Conservation (phyloP, 2,797 vertebrate species). For the Phaenicophaeus curvirostris region DNA sequence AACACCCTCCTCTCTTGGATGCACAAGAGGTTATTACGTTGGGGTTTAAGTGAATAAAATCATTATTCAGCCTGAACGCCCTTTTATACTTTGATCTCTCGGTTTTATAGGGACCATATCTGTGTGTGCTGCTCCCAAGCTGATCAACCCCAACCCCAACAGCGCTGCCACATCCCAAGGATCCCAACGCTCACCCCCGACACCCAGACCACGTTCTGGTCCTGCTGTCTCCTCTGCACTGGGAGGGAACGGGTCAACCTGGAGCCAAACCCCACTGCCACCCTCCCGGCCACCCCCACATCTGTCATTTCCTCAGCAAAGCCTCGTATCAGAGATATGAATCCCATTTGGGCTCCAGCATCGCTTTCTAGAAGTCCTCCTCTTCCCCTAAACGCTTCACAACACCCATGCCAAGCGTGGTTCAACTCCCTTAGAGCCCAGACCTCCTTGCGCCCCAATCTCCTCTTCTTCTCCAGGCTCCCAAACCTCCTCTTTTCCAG, state of each 20-base stretch:
- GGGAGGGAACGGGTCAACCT: accelerated
- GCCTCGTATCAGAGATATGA: accelerated
- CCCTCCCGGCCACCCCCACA: not conserved
- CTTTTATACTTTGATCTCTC: not conserved
- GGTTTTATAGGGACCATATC: accelerated
- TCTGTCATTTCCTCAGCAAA: accelerated
- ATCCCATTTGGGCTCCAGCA: not conserved
- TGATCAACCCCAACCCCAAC: accelerated
- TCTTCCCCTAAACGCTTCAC: accelerated
- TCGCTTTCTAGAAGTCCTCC: not conserved
- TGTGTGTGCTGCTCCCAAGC: accelerated
- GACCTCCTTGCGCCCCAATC: too few species aligned
- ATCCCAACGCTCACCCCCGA: not conserved
- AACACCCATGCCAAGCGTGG: accelerated
- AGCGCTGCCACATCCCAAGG: not conserved
- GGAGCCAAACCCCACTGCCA: accelerated
- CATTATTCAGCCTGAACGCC: not conserved
- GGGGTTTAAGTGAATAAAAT: not conserved
- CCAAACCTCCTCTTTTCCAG: too few species aligned
- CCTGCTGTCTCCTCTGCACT: not conserved
- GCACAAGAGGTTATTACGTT: accelerated
- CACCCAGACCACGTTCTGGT: accelerated
- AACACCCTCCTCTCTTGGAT: not conserved
- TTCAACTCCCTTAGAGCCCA: not conserved
- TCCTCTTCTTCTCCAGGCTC: too few species aligned